Conservation (phyloP, 92 coral and sea anemone genomes). For the Epizoanthus rinbou region DNA sequence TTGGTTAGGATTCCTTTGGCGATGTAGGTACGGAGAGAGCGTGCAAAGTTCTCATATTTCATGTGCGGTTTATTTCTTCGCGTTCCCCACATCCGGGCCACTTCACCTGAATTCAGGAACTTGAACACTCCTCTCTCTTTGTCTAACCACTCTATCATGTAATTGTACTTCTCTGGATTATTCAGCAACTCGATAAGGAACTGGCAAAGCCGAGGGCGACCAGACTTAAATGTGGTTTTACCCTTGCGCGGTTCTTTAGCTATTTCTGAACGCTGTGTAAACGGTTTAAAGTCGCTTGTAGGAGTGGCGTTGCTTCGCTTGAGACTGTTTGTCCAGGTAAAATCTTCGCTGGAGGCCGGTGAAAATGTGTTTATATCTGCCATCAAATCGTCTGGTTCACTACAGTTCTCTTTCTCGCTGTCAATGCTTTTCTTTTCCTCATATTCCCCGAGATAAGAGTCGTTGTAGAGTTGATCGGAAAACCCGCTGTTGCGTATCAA, state of each 20-base stretch:
- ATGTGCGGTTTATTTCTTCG: slow-evolving; percentile 92
- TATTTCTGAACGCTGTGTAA: slow-evolving; percentile 8
- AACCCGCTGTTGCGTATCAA: slow-evolving; percentile 13
- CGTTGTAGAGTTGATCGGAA: slow-evolving; percentile 5
- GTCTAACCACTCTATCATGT: slow-evolving; percentile 96
- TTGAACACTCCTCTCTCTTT: slow-evolving; percentile 92
- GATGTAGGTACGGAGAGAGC: slow-evolving; percentile 95
- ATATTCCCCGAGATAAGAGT: slow-evolving; percentile 23
- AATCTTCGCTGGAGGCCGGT: slow-evolving; percentile 4
- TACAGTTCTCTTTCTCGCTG: slow-evolving; percentile 35
- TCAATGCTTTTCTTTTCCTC: slow-evolving; percentile 19
- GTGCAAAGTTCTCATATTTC: slow-evolving; percentile 99
- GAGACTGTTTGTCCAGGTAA: slow-evolving; percentile 1
- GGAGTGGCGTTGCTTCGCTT: slow-evolving; percentile 14
- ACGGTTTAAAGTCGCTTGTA: neutral
- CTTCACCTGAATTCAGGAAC: slow-evolving; percentile 90
- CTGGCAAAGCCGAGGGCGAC: slow-evolving; percentile 97
- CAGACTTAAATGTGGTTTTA: slow-evolving; percentile 69
- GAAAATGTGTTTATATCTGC: neutral
- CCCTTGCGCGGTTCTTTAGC: slow-evolving; percentile 49
- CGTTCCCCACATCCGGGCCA: slow-evolving; percentile 96
- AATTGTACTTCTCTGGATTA: slow-evolving; percentile 79
- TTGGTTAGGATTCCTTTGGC: slow-evolving; percentile 95
- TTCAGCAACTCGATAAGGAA: slow-evolving; percentile 83
- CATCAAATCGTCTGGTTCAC: slow-evolving; percentile 27